phyloP scores from a whole-genome alignment of 2,113 vertebrate species.

The Anseranas semipalmata region DNA sequence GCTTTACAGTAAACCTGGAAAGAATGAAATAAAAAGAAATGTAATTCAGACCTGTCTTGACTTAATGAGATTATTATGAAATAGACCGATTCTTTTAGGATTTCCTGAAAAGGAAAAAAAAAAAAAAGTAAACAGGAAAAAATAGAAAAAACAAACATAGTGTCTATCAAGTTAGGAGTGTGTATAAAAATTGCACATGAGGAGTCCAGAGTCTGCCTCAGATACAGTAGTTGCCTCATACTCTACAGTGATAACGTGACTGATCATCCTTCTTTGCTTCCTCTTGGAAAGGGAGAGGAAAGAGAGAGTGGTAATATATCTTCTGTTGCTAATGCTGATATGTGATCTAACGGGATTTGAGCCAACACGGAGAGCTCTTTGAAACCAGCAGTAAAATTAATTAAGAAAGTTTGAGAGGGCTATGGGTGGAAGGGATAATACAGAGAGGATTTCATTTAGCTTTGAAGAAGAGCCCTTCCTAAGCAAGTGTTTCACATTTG shows the following conservation, averaged over 20 bases:
- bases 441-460: constrained; percentile 14
- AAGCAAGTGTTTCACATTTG: constrained; percentile 49
- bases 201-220: constrained; percentile 13
- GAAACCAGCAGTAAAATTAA: constrained; percentile 58
- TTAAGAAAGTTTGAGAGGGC: constrained; percentile 42
- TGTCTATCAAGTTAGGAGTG: neutral
- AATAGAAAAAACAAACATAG: neutral
- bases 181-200: neutral
- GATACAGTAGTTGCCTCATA: constrained; percentile 2
- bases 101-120: neutral
- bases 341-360: constrained; percentile 25
- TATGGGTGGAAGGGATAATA: neutral
- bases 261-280: constrained; percentile 36
- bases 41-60: constrained; percentile 36
- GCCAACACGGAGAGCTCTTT: constrained; percentile 58
- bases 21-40: neutral
- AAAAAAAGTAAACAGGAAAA: neutral
- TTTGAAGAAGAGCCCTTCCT: constrained; percentile 46
- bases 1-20: neutral
- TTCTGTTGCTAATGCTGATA: constrained; percentile 35
- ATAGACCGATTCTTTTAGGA: constrained; percentile 1
- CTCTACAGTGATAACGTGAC: constrained; percentile 23
- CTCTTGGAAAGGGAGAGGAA: neutral
- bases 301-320: constrained; percentile 5
- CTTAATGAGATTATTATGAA: constrained; percentile 24